These are phyloP conservation scores for Dallia pectoralis DNA, from an alignment of 2,797 vertebrate species.

Conservation along the genomic window DNA sequence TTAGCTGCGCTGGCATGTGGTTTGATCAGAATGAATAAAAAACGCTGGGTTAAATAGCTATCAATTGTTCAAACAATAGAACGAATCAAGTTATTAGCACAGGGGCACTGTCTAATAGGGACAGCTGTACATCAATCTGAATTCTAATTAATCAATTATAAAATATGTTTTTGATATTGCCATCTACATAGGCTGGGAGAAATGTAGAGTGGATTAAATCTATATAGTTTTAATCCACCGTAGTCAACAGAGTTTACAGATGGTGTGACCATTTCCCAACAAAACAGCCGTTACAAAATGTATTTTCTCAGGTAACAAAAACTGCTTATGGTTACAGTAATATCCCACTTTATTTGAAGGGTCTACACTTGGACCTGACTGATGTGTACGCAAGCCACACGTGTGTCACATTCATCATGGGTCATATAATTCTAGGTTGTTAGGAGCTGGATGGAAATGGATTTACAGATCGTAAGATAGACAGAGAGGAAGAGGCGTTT, in stretches of 20 bases:
- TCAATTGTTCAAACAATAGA: constrained; percentile 29
- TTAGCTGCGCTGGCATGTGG: constrained; percentile 1
- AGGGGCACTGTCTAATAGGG: constrained; percentile 18
- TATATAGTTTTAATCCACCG: background rate
- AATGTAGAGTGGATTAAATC: background rate
- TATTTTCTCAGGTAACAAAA: background rate
- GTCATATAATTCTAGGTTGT: constrained; percentile 1
- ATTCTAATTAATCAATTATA: constrained; percentile 51
- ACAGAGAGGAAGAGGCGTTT: constrained; percentile 13
- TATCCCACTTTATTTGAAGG: constrained; percentile 1
- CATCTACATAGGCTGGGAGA: background rate
- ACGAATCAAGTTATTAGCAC: constrained; percentile 24
- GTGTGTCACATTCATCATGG: background rate
- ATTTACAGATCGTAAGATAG: constrained; percentile 1
- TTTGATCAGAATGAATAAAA: constrained; percentile 26
- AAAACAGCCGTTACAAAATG: background rate
- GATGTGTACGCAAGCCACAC: background rate
- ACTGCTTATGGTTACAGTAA: background rate
- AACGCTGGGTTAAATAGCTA: constrained; percentile 18
- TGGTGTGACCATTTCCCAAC: background rate
- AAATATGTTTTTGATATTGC: constrained; percentile 29
- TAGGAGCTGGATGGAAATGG: constrained; percentile 5
- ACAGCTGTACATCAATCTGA: constrained; percentile 34
- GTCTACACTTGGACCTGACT: background rate
- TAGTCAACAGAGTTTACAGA: constrained; percentile 33